phyloP scores from a whole-genome alignment of 1,140 invertebrate species.

The Fopius arisanus region DNA sequence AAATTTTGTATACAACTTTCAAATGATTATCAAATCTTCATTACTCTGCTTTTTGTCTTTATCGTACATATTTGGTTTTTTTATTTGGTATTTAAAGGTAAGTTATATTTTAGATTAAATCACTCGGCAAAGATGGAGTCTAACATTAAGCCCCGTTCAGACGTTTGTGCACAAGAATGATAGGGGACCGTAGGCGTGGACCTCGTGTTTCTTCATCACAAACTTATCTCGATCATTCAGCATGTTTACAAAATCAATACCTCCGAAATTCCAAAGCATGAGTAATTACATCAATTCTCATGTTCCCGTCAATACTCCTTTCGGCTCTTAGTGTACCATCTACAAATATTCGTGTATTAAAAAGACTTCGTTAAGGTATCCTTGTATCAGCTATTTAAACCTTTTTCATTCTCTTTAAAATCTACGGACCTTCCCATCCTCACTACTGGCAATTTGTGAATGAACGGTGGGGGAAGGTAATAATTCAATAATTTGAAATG shows the following conservation, averaged over 20 bases:
- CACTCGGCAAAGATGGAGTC: neutral
- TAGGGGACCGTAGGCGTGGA: conserved; percentile 8
- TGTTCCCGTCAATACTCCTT: neutral
- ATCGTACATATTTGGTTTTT: neutral
- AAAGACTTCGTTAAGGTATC: neutral
- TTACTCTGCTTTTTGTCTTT: neutral
- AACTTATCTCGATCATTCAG: neutral
- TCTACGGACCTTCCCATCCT: conserved; percentile 9
- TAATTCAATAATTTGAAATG: neutral
- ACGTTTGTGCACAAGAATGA: conserved; percentile 9
- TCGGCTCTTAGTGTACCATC: conserved; percentile 6
- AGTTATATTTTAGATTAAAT: neutral
- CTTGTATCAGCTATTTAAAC: neutral
- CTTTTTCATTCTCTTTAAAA: neutral
- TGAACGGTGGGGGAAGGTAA: neutral
- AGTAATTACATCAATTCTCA: neutral
- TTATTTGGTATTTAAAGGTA: conserved; percentile 8
- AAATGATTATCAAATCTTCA: conserved; percentile 36
- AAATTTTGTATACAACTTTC: conserved; percentile 24
- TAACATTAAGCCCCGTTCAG: neutral
- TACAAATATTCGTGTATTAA: conserved; percentile 16
- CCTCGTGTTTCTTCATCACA: neutral
- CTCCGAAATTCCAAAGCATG: neutral
- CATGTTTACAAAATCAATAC: neutral
- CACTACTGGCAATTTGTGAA: conserved; percentile 4